phyloP scores from a whole-genome alignment of 2,797 vertebrate species.

The Chelon labrosus region DNA sequence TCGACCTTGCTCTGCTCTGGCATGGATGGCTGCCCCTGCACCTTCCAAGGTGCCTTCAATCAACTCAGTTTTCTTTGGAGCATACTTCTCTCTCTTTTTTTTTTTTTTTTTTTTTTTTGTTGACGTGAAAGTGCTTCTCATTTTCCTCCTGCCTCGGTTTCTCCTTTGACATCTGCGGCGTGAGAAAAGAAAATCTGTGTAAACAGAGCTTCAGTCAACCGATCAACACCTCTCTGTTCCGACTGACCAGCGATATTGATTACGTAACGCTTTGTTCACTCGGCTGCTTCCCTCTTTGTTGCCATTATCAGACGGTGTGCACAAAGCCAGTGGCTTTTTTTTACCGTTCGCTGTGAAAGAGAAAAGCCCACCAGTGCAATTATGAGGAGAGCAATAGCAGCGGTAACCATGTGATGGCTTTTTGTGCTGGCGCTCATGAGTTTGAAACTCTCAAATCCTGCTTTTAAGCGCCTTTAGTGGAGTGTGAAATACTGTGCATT shows the following conservation, averaged over 20 bases:
- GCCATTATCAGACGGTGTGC: constrained; percentile 64
- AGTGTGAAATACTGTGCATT: constrained; percentile 76
- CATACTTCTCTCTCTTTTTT: constrained; percentile 22
- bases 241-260: constrained; percentile 83
- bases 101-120: constrained; percentile 30
- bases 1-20: constrained; percentile 77
- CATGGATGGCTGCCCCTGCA: constrained; percentile 68
- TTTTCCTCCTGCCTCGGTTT: constrained; percentile 42
- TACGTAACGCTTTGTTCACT: constrained; percentile 77
- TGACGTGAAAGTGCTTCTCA: constrained; percentile 26
- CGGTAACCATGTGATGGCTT: constrained; percentile 50
- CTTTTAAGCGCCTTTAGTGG: constrained; percentile 64
- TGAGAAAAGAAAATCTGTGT: constrained; percentile 70
- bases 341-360: constrained; percentile 47
- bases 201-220: constrained; percentile 79
- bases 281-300: constrained; percentile 72
- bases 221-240: constrained; percentile 79
- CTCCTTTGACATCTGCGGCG: constrained; percentile 51
- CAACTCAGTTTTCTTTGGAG: constrained; percentile 56
- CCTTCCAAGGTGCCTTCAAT: constrained; percentile 63
- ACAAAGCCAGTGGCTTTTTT: constrained; percentile 63
- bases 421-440: constrained; percentile 42
- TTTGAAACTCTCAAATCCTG: constrained; percentile 62
- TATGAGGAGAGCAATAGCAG: constrained; percentile 52
- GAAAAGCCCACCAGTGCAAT: constrained; percentile 62